Base-by-base conservation (phyloP, 2,113 vertebrate species). In the Lonchura striata region DNA sequence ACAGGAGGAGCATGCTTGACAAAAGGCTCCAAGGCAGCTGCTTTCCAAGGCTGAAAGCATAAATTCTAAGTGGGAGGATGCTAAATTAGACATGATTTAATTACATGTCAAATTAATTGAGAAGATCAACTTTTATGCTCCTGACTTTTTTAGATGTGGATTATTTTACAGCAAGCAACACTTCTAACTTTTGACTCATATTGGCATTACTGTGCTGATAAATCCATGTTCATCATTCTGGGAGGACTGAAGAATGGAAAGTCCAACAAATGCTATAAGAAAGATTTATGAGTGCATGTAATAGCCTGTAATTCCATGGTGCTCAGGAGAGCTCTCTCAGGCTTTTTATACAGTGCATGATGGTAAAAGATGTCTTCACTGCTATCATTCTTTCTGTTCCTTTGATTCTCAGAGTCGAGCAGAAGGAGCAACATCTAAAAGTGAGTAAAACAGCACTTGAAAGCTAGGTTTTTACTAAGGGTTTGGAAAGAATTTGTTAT, bases 351-450 rank as follows among this genome's bases (percentile, higher is more conserved):
- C 31, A 66, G 39, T 65, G 44, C 33, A 47, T 77, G 80, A 65
- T 56, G 44, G 60, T 88, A 54, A 80, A 92, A 77, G 37, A 24
- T 90, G 37, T 60, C 57, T 86, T 70, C 33, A 39, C 84, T 90
- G 33, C 42, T 78, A 7, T 89, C 44, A 63, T 88, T 89, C 44
- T 83, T 81, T 54, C 49, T 92, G 30, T 91, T 90, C 71, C 79
- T 94, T 85, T 94, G 76, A 82, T 95, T 94, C 80, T 59, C 46
- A 84, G 68, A 86, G 69, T 68, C 2, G 1, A 81, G 52, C 75
- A 92, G 44, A 70, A 90, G 77, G n/a, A 86, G 57, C 86, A 92
- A 59, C 72, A 86, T 68, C 56, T 54, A 68, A 88, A 92, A 95
- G 56, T 88, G 83, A 94, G 49, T 83, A 86, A 69, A 95, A 59